These are phyloP conservation scores for Heterocephalus glaber DNA, from an alignment of 2,113 vertebrate species.

Conservation along the genomic window DNA sequence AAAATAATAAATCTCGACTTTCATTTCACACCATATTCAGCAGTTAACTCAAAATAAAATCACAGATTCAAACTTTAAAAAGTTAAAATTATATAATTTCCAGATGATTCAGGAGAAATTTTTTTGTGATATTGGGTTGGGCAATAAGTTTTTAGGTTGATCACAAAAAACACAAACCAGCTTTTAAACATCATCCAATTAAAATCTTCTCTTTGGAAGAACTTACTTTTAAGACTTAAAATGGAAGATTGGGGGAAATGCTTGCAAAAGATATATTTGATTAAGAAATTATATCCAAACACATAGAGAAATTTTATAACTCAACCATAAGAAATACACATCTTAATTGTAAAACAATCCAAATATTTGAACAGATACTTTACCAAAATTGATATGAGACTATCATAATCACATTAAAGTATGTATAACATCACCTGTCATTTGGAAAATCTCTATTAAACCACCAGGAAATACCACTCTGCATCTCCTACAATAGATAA, in stretches of 20 bases:
- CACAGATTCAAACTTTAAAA: neutral
- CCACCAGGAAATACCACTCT: neutral
- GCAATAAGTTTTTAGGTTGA: neutral
- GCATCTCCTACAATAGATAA: neutral
- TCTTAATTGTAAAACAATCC: neutral
- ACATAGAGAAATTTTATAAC: neutral
- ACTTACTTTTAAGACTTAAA: slow-evolving; percentile 27
- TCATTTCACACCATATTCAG: neutral
- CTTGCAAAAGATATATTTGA: neutral
- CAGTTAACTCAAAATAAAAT: slow-evolving; percentile 50
- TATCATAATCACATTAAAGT: slow-evolving; percentile 26
- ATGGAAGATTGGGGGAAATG: neutral
- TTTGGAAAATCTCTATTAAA: neutral
- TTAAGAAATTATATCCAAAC: neutral
- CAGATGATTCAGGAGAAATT: neutral
- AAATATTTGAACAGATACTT: neutral
- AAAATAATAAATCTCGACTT: neutral
- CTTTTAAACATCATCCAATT: neutral
- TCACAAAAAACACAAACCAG: neutral
- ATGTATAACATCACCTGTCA: neutral
- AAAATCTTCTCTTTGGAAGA: slow-evolving; percentile 10
- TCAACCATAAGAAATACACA: slow-evolving; percentile 45
- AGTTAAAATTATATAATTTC: neutral
- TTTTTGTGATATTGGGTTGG: neutral
- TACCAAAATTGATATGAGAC: neutral